Evolutionary conservation across 2,113 vertebrate genomes (phyloP), one percentile per base, ranked within the genome.

Genomic region (Oreotrochilus melanogaster): DNA sequence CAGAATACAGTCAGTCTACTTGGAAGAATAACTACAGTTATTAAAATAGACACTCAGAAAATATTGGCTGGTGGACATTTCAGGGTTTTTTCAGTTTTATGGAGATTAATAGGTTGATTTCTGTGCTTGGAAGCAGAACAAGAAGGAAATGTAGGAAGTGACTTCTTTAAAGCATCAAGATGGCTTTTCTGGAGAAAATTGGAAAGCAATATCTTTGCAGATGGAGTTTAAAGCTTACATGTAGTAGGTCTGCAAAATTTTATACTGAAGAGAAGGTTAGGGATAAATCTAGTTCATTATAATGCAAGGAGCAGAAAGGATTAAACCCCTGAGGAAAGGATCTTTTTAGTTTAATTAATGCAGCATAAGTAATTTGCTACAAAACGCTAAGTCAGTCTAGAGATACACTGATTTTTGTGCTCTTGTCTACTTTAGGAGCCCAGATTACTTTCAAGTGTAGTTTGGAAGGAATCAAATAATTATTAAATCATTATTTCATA

Each of bases 341-440:
- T 86, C 80, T 84, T 96, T 94, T 86, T 53, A 45, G 53, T 89
- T 88, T 93, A 61, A 93, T 91, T 92, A 95, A 93, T 89, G 69
- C 58, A 75, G 35, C 0, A 0, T 43, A 71, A 90, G 23, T 61
- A 91, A 87, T 37, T 71, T 4, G 4, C 56, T 89, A 51, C 15
- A 78, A 92, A 93, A 92, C 83, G 78, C 60, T 47, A 88, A 76
- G 75, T 89, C 85, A n/a, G 91, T 88, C 79, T 74, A 78, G 48
- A 74, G 88, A 22, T 62, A 71, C 33, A 47, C 33, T 62, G 39
- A n/a, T 75, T 74, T 61, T 85, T 89, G 42, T 73, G 53, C 51
- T 78, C 57, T 33, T 57, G 19, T 31, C 31, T 79, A n/a, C 50
- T 82, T 85, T 67, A 83, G 21, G 31, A 76, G 7, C 4, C 2